Conservation (phyloP, 2,888 invertebrate genomes). For the Ariolimax columbianus region DNA sequence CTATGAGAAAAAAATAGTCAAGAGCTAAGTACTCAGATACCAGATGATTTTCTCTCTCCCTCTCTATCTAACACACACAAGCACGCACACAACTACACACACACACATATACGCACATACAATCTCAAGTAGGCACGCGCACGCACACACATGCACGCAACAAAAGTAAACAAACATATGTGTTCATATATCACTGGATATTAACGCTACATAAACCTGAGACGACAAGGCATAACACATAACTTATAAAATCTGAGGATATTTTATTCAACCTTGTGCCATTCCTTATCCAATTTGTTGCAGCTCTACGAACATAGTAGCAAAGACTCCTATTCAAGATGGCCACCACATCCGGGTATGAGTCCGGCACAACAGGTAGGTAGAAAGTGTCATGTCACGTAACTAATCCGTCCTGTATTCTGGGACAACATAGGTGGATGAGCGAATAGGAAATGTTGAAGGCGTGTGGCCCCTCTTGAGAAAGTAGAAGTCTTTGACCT, state of each 20-base stretch:
- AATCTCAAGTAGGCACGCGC: too few species aligned
- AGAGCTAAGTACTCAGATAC: too few species aligned
- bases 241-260: not conserved
- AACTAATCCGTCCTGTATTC: not conserved
- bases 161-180: too few species aligned
- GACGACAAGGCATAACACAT: not conserved
- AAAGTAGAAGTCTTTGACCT: not conserved
- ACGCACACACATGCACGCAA: too few species aligned
- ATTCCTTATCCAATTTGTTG: not conserved
- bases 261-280: constrained; percentile 2
- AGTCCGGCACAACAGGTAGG: not conserved
- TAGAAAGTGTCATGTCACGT: not conserved
- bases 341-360: not conserved
- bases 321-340: not conserved
- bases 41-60: too few species aligned
- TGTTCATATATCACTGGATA: too few species aligned
- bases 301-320: not conserved
- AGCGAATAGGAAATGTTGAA: not conserved
- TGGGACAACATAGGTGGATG: not conserved
- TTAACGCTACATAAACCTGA: too few species aligned
- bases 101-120: too few species aligned
- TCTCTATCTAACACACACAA: too few species aligned
- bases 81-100: too few species aligned
- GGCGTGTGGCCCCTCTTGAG: not conserved
- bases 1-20: too few species aligned